A percentile compares a stretch with the other conserved stretches of the same genome.
phyloP scores from a whole-genome alignment of 2,797 vertebrate species.

The Caiman crocodilus region DNA sequence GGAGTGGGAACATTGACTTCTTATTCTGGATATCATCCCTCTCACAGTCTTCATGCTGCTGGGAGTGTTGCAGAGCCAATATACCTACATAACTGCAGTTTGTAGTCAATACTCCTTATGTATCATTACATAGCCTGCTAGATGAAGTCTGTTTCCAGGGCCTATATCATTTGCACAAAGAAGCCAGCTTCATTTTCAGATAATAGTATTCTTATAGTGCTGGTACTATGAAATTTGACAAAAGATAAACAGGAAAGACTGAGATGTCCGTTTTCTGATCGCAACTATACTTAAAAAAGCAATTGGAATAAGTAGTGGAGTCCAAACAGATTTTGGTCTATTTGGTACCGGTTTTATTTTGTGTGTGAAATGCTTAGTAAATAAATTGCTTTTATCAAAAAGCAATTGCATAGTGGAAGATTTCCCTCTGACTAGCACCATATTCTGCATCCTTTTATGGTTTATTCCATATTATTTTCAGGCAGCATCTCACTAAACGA shows the following conservation, averaged over 20 bases:
- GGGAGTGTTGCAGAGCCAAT: neutral
- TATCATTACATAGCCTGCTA: neutral
- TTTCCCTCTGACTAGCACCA: slow-evolving; percentile 33
- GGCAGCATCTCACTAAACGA: slow-evolving; percentile 15
- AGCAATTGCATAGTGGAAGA: slow-evolving; percentile 31
- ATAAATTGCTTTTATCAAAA: slow-evolving; percentile 55
- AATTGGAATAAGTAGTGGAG: slow-evolving; percentile 18
- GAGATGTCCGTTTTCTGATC: neutral
- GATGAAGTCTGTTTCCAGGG: neutral
- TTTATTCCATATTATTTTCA: slow-evolving; percentile 37
- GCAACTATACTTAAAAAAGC: neutral
- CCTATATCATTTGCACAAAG: neutral
- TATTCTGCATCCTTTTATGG: slow-evolving; percentile 25
- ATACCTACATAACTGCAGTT: neutral
- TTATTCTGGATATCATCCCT: neutral
- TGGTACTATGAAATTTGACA: neutral
- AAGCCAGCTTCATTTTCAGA: neutral
- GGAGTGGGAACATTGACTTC: neutral
- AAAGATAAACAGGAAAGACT: neutral
- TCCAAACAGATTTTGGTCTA: slow-evolving; percentile 2
- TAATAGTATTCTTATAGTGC: neutral
- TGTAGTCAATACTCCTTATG: neutral
- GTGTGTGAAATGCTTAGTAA: slow-evolving; percentile 19
- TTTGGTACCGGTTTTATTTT: neutral
- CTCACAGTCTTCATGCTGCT: neutral